Conservation (phyloP, 2,113 vertebrate genomes). For the Mesoclemmys tuberculata region DNA sequence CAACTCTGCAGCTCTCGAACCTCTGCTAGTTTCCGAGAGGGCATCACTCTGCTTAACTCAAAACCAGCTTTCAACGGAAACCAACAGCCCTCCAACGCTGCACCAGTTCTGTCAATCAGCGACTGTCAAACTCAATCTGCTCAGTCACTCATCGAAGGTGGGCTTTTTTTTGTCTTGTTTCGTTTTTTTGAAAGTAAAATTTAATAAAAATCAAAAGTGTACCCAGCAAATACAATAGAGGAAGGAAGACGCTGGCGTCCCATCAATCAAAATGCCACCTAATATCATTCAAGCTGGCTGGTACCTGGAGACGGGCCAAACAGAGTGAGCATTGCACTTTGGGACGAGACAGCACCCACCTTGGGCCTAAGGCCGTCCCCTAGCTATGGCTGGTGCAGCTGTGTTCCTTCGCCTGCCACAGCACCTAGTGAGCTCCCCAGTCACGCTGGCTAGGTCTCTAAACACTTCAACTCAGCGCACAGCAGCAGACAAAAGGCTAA, state of each 20-base stretch:
- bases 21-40: neutral
- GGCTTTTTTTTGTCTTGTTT: neutral
- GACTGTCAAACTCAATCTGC: neutral
- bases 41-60: neutral
- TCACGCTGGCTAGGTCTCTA: neutral
- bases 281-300: neutral
- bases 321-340: too few species aligned
- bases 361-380: neutral
- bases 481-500: neutral
- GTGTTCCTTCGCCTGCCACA: neutral
- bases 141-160: neutral
- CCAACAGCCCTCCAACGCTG: neutral
- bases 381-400: neutral
- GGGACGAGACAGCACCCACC: neutral
- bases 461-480: neutral
- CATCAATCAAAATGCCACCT: neutral
- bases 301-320: neutral
- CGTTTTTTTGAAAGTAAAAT: neutral
- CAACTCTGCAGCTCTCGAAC: neutral
- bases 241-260: neutral
- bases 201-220: neutral
- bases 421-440: neutral
- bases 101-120: neutral
- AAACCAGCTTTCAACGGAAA: neutral
- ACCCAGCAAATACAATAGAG: neutral